These are phyloP conservation scores for Axinella damicornis DNA, from an alignment of 37 sponge, comb jelly and placozoan genomes.

Conservation along the genomic window DNA sequence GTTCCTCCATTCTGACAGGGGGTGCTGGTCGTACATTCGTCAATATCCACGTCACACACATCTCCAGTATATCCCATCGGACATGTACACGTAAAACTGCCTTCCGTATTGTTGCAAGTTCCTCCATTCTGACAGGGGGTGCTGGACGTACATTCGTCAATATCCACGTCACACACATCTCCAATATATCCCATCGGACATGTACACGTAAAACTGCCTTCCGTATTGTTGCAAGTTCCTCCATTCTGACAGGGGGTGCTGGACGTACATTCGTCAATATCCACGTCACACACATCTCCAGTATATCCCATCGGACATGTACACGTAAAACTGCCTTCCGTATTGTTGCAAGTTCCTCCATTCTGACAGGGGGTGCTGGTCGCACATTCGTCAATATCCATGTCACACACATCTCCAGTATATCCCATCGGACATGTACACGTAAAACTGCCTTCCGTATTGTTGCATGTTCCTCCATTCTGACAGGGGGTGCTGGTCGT, in stretches of 20 bases:
- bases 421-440: slow-evolving; percentile 67
- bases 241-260: slow-evolving; percentile 67
- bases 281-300: slow-evolving; percentile 39
- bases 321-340: slow-evolving; percentile 39
- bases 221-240: slow-evolving; percentile 37
- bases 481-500: slow-evolving; percentile 24
- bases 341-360: slow-evolving; percentile 19
- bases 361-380: slow-evolving; percentile 7
- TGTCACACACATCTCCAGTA: slow-evolving; percentile 62
- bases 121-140: slow-evolving; percentile 71
- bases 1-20: slow-evolving; percentile 50
- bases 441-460: slow-evolving; percentile 19
- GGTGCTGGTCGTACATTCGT: slow-evolving; percentile 30
- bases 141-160: not conserved
- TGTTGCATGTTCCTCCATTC: slow-evolving; percentile 59
- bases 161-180: slow-evolving; percentile 3
- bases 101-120: slow-evolving; percentile 22
- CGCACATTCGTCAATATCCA: slow-evolving; percentile 36
- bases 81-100: slow-evolving; percentile 61
- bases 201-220: slow-evolving; percentile 38
- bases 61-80: slow-evolving; percentile 54
- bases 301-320: slow-evolving; percentile 53
- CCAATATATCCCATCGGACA: slow-evolving; percentile 63
- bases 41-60: slow-evolving; percentile 39
- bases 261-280: slow-evolving; percentile 55